Base-by-base conservation (phyloP, 1,140 invertebrate genomes). In the Aphelenchoides avenae region DNA sequence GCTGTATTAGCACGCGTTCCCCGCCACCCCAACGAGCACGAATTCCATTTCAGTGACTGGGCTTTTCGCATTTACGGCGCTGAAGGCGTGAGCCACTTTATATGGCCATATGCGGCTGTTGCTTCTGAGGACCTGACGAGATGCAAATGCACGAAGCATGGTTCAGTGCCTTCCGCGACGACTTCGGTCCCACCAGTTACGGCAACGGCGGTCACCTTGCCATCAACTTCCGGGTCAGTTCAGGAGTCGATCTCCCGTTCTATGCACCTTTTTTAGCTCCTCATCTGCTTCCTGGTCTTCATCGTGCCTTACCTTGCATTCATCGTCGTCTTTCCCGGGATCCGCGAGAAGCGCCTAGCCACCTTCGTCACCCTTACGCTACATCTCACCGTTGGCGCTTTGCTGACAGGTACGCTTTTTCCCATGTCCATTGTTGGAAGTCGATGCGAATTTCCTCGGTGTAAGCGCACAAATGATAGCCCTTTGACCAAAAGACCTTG, bases 271-370 rank as follows among this genome's bases (percentile, higher is more conserved):
- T 64, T 70, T 54, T 48, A 73, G 70, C 42, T 59, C 6, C 6
- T 64, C 3, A 41, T 68, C 24, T 31, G 61, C 42, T 70, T 61
- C 24, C 50, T 55, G 5, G 44, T 47, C 24, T 70, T 70, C 43
- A 26, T 61, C n/a, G 37, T 71, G 5, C 66, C 68, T 13, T 68
- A 63, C 20, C 43, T 73, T 9, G 58, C 66, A 5, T 68, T 71
- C 22, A 46, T 71, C 11, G 34, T 71, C 31, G 48, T 71, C 40
- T 40, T 71, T 22, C 70, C 69, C 7, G 69, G 69, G 27, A 54
- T 71, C 20, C 34, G 69, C 33, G 58, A 71, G 47, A 70, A 73
- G 40, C 36, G 71, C 5, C 36, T 64, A 7, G 42, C 64, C 24
- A 61, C 65, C 7, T 58, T 66, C 29, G 20, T 58, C 15, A 50